phyloP scores from a whole-genome alignment of 2,888 invertebrate genomes.

The Diarsia mendica region DNA sequence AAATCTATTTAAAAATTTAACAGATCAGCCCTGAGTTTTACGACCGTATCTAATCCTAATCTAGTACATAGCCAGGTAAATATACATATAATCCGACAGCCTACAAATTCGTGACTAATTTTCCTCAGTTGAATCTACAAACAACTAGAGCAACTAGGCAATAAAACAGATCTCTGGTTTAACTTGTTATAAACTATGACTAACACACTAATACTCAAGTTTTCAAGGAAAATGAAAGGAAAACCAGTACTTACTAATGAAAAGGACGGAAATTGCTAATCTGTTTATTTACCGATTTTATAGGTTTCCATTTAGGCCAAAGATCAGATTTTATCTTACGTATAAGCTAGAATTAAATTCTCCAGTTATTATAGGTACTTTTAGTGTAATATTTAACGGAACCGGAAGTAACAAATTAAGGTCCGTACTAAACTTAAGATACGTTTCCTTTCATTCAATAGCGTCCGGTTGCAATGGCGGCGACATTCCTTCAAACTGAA shows the following conservation, averaged over 20 bases:
- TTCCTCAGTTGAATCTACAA: neutral
- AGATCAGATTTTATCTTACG: slow-evolving; percentile 14
- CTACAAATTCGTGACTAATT: slow-evolving; percentile 42
- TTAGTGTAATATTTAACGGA: slow-evolving; percentile 40
- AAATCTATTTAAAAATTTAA: neutral
- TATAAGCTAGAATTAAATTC: neutral
- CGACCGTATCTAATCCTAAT: neutral
- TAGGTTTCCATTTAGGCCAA: neutral
- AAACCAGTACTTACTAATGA: slow-evolving; percentile 13
- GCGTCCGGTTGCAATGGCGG: slow-evolving; percentile 55
- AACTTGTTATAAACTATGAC: neutral
- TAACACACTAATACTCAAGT: slow-evolving; percentile 10
- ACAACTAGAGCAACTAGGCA: neutral
- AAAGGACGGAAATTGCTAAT: slow-evolving; percentile 14
- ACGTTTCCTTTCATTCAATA: slow-evolving; percentile 63
- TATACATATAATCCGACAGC: neutral
- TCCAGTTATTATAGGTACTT: slow-evolving; percentile 1
- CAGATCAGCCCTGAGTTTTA: neutral
- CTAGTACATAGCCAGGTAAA: neutral
- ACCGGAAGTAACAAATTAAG: slow-evolving; percentile 58
- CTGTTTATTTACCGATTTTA: neutral
- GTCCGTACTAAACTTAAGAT: slow-evolving; percentile 38
- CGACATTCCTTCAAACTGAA: slow-evolving; percentile 70
- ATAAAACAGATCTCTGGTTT: slow-evolving; percentile 14
- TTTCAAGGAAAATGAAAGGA: slow-evolving; percentile 56